Base-by-base conservation (phyloP, 2,888 invertebrate species). In the Sisyra nigra region DNA sequence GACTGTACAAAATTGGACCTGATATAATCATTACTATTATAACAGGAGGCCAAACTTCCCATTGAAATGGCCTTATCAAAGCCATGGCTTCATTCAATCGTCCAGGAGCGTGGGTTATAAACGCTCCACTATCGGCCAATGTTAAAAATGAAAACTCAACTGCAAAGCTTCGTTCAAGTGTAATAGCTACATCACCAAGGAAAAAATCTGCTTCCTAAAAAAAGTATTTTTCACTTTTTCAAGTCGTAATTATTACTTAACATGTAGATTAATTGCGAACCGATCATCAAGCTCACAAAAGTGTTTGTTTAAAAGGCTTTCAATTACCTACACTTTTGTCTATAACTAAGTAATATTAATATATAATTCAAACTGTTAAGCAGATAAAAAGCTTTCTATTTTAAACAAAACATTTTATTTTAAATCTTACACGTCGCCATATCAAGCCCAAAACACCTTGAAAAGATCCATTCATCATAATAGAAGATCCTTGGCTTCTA, bases 61-160 rank as follows among this genome's bases (percentile, higher is more conserved):
- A 75, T 45, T 74, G 74, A 53, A 83, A 83, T 1, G 83, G 82
- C 40, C 82, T 66, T 47, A 83, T 68, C 14, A 83, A 68, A 8
- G 81, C 82, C 13, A 82, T 54, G 1, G 82, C 80, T 55, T 83
- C 82, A 50, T 80, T 83, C 1, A 83, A 61, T 45, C 72, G 72
- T 1, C 76, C 73, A 0, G 83, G 82, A 0, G 81, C 76, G 50
- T 82, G 82, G 0, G 82, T 83, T 1, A 80, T 67, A 54, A 83
- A 83, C 0, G 82, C 81, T 0, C 80, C 82, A 13, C 80, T 81
- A 53, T 83, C 83, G 1, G 81, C 80, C 32, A 83, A 60, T 0
- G 82, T 83, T 43, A 81, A 66, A 53, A 82, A 82, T 0, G 82
- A 80, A 61, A 82, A 83, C 53, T 83, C 82, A 0, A 80, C 79